These are phyloP conservation scores for Drosophila yooni DNA, from an alignment of 2,888 invertebrate species.

Conservation along the genomic window DNA sequence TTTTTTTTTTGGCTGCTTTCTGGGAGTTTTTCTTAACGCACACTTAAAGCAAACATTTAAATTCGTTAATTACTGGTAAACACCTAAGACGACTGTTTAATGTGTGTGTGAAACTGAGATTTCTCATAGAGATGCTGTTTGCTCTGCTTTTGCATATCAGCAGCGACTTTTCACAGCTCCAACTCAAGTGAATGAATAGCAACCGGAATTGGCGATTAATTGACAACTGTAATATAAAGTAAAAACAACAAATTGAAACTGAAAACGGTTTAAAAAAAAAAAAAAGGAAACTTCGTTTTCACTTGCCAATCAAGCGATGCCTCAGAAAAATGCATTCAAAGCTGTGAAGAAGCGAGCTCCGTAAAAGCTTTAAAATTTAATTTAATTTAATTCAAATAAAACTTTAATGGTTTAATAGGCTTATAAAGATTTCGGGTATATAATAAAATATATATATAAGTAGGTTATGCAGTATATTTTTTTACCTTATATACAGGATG, in stretches of 20 bases:
- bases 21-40: conserved; percentile 11
- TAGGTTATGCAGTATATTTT: background rate
- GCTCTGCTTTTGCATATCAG: conserved; percentile 33
- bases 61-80: conserved; percentile 24
- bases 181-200: conserved; percentile 25
- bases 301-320: conserved; percentile 40
- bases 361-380: background rate
- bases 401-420: background rate
- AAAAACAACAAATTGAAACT: conserved; percentile 49
- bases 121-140: conserved; percentile 4
- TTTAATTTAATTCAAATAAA: background rate
- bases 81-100: conserved; percentile 9
- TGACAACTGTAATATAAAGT: conserved; percentile 21
- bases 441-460: background rate
- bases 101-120: conserved; percentile 27
- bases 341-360: conserved; percentile 25
- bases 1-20: conserved; percentile 17
- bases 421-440: background rate
- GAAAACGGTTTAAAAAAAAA: conserved; percentile 53
- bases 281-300: conserved; percentile 60
- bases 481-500: background rate
- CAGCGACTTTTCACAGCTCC: conserved; percentile 10
- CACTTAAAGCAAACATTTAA: conserved; percentile 16
- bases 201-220: conserved; percentile 70
- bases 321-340: conserved; percentile 17